Evolutionary conservation across 2,797 vertebrate species (phyloP).

Genomic region (Phylloscopus collybita): DNA sequence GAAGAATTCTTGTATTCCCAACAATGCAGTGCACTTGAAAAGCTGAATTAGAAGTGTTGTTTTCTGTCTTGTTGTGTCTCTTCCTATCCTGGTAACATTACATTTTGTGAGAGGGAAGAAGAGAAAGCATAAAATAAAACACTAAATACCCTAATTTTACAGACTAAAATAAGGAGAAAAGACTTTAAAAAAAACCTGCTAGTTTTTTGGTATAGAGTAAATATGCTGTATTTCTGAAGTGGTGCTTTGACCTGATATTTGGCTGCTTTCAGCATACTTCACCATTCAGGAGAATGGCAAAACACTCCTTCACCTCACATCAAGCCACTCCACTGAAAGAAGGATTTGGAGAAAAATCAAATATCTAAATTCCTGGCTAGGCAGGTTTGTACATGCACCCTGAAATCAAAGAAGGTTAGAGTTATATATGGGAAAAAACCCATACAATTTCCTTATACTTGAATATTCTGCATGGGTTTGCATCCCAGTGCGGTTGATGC

Average conservation of each 20-base stretch:
- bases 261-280: neutral
- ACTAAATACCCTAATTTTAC: neutral
- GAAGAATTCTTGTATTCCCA: neutral
- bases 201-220: neutral
- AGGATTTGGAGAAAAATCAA: neutral
- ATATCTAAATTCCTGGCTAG: neutral
- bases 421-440: fast-evolving
- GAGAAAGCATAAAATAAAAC: neutral
- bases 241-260: neutral
- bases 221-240: neutral
- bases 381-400: neutral
- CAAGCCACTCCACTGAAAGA: neutral
- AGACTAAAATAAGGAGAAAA: neutral
- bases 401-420: neutral
- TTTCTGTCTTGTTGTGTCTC: neutral
- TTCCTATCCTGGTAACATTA: neutral
- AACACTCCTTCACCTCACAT: neutral
- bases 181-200: neutral
- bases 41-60: neutral
- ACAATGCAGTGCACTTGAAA: neutral
- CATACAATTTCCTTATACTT: neutral
- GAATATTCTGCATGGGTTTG: neutral
- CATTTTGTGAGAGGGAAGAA: neutral
- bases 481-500: too few relatives aligned
- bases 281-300: neutral